phyloP scores from a whole-genome alignment of 2,113 vertebrate species.

The Larimichthys crocea region DNA sequence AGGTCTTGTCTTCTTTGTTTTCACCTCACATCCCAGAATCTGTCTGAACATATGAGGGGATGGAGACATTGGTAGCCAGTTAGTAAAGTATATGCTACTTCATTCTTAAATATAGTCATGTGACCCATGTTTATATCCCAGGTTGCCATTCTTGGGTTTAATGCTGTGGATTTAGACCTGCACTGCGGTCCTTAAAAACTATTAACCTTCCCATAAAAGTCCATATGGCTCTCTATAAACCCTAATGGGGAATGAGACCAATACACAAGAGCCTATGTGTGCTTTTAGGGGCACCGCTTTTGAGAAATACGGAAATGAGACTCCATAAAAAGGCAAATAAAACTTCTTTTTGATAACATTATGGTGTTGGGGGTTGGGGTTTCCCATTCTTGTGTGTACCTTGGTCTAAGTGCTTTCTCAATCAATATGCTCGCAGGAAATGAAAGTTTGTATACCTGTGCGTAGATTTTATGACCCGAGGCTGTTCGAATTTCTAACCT shows the following conservation, averaged over 20 bases:
- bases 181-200: slow-evolving; percentile 79
- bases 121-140: slow-evolving; percentile 60
- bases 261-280: slow-evolving; percentile 65
- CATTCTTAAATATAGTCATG: slow-evolving; percentile 44
- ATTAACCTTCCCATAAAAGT: slow-evolving; percentile 85
- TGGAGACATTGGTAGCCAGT: not conserved
- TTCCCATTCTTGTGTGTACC: slow-evolving; percentile 26
- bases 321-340: slow-evolving; percentile 74
- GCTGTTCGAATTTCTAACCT: slow-evolving; percentile 34
- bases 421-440: slow-evolving; percentile 55
- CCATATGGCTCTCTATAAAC: slow-evolving; percentile 84
- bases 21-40: slow-evolving; percentile 27
- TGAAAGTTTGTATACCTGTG: slow-evolving; percentile 45
- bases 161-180: slow-evolving; percentile 76
- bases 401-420: slow-evolving; percentile 46
- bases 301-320: slow-evolving; percentile 74
- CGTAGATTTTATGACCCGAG: slow-evolving; percentile 36
- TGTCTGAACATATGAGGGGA: not conserved
- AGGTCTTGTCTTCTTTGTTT: slow-evolving; percentile 58
- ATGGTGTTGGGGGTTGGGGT: slow-evolving; percentile 15
- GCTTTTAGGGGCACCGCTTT: slow-evolving; percentile 64
- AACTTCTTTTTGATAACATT: slow-evolving; percentile 60
- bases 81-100: slow-evolving; percentile 9
- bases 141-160: slow-evolving; percentile 71
- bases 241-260: slow-evolving; percentile 74